phyloP scores from a whole-genome alignment of 2,113 vertebrate species.

The Junco hyemalis region DNA sequence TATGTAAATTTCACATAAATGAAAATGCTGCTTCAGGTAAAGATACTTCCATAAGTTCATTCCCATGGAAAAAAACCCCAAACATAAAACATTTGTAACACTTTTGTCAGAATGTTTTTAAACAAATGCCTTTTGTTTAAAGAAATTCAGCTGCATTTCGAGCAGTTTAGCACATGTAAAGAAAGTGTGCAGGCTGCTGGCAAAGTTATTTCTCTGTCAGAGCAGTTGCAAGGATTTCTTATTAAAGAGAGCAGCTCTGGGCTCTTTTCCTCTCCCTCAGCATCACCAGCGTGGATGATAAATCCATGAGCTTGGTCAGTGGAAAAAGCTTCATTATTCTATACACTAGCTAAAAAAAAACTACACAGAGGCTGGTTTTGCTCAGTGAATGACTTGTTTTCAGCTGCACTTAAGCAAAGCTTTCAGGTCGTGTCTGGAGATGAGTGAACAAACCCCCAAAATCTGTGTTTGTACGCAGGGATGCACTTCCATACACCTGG shows the following conservation, averaged over 20 bases:
- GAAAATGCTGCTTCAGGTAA: not conserved
- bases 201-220: not conserved
- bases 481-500: not conserved
- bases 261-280: not conserved
- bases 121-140: conserved; percentile 54
- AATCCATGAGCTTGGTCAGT: not conserved
- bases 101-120: conserved; percentile 13
- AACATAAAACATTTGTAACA: not conserved
- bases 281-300: not conserved
- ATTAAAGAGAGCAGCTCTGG: not conserved
- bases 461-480: not conserved
- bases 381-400: not conserved
- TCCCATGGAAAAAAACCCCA: not conserved
- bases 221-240: not conserved
- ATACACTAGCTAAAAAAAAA: not conserved
- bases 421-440: not conserved
- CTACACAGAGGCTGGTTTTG: not conserved
- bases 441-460: not conserved
- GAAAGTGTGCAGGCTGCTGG: not conserved
- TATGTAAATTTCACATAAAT: not conserved
- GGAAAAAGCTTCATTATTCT: not conserved
- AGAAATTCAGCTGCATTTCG: conserved; percentile 22
- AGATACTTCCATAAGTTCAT: not conserved
- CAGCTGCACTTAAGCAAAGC: not conserved
- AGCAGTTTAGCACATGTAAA: conserved; percentile 30